Evolutionary conservation across 1,140 invertebrate genomes (phyloP), one percentile per base, ranked within the genome.

Genomic region (Trachymyrmex cornetzi): DNA sequence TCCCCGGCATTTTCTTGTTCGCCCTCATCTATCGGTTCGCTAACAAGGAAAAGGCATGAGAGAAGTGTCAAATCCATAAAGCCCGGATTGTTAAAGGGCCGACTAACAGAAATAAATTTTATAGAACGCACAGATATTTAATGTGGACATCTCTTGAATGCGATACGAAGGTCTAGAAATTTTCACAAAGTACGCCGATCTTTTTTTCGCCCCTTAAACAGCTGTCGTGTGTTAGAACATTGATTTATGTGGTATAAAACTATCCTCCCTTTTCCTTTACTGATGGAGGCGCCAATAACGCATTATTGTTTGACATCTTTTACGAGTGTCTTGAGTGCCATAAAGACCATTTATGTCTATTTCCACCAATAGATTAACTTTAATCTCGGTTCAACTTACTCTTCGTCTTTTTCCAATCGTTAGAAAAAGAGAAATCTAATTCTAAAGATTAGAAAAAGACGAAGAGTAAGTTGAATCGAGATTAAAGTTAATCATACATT

Each of bases 1-100:
- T 81, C 59, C 66, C n/a, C 57, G 27, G 19, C 16, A 63, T 79
- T 80, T 84, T 84, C 69, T 63, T 50, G 5, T 34, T 61, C 80
- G 7, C n/a, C 50, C 38, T 48, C 55, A 24, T n/a, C 38, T 22
- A 44, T 7, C 66, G 50, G 2, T 3, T 9, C 30, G 67, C 55
- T 22, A 30, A 34, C 27, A 3, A 79, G 44, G 44, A 66, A 22
- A 24, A n/a, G 5, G 4, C 30, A 19, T 34, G 27, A 30, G 3
- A 64, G 12, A 16, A 44, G 12, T 30, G 77, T 24, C 44, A 57
- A 44, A 50, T n/a, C 19, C 19, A 22, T 55, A 38, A 38, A 69
- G 11, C 24, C 69, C 14, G 22, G 16, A 79, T 66, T 66, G 27
- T 12, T 16, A 19, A 34, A 30, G n/a, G 22, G 11, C 22, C 4